Percentiles rank a stretch among this genome's conserved stretches.
Conservation (phyloP, 2,888 invertebrate species). For the Autographa pulchrina region DNA sequence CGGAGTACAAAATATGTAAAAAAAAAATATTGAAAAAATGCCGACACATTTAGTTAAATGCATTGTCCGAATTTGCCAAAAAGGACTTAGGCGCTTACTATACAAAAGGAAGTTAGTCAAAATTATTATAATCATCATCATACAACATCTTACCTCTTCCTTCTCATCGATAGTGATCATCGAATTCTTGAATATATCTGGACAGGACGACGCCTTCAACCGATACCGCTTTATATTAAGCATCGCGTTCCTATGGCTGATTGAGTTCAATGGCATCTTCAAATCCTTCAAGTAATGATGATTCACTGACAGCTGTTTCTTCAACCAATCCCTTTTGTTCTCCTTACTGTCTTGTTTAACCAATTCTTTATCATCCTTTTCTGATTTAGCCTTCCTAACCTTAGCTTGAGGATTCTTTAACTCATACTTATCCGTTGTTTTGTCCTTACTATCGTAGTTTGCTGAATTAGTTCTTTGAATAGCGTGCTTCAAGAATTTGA, state of each 20-base stretch:
- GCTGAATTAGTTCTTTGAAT: constrained; percentile 79
- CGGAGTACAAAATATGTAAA: background rate
- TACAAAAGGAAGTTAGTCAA: too few species aligned
- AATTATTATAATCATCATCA: too few species aligned
- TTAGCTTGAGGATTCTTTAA: constrained; percentile 69
- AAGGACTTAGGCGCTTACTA: too few species aligned
- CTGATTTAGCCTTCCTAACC: constrained; percentile 71
- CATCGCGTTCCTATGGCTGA: constrained; percentile 96
- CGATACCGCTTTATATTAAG: constrained; percentile 95
- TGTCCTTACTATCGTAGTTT: constrained; percentile 68
- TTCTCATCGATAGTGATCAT: constrained; percentile 95
- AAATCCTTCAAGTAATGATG: constrained; percentile 93
- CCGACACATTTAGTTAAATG: too few species aligned
- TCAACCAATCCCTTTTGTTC: constrained; percentile 84
- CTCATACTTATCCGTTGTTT: constrained; percentile 69
- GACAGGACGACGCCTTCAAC: constrained; percentile 96
- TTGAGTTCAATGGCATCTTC: constrained; percentile 93
- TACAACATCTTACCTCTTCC: constrained; percentile 90
- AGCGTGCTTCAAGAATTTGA: constrained; percentile 68
- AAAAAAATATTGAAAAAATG: too few species aligned
- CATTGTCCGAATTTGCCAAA: too few species aligned
- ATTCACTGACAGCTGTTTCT: constrained; percentile 87
- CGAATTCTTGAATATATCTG: constrained; percentile 96
- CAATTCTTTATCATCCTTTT: constrained; percentile 78
- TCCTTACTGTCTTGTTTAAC: constrained; percentile 82